Base-by-base conservation (phyloP, 2,888 invertebrate species). In the Cryptus armator region DNA sequence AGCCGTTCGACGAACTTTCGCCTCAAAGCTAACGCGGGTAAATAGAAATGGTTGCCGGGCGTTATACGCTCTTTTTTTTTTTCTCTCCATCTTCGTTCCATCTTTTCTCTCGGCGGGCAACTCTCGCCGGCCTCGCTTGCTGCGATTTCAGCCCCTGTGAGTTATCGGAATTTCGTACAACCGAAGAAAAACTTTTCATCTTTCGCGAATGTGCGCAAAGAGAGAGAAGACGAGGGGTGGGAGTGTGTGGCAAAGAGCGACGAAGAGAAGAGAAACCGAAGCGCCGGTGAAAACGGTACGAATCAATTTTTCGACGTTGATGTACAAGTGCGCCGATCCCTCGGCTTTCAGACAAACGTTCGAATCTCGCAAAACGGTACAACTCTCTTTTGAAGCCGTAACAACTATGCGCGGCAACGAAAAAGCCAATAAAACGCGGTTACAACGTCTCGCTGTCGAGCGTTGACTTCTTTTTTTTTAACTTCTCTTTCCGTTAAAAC, bases 1-100 rank as follows among this genome's bases (percentile, higher is more conserved):
- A 89, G 88, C 84, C 82, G 83, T 81, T 81, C 81, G 85, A 83
- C 82, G 56, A 85, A 84, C 67, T 83, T 75, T 59, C 37, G 68
- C 70, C 56, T 83, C 75, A 75, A 75, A 64, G 68, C 64, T 68
- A 74, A 75, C 79, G 80, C 82, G 74, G 83, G 62, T 53, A 75
- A 68, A 74, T 43, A 29, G 74, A 62, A 62, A 46, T 62, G 51
- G 48, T 70, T 48, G 51, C 51, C 12, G 32, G 32, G 48, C n/a
- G 71, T 59, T 59, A 51, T 44, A 19, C 7, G 9, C 46, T 12
- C 48, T 43, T 78, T 44, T 59, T n/a, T 46, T 37, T 74, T 62
- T 29, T 56, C 46, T 43, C 10, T 68, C 44, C 37, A 66, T 66
- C 37, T 43, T 32, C 12, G 14, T 32, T 80, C 44, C 51, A 14